Base-by-base conservation (phyloP, 2,888 invertebrate genomes). In the Periphyllus acericola region DNA sequence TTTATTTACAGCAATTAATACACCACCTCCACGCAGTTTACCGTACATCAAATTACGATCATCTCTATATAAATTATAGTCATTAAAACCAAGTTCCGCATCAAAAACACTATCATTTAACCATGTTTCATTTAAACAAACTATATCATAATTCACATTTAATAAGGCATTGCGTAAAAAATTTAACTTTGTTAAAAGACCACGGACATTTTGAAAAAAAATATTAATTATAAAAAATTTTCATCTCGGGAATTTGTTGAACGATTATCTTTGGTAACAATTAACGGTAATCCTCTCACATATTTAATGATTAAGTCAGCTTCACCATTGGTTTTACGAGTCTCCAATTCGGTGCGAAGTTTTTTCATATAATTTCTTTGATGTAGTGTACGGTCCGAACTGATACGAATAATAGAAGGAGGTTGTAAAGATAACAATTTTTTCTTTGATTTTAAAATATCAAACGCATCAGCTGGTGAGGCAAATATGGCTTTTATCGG, bases 311-410 rank as follows among this genome's bases (percentile, higher is more conserved):
- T 82, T 52, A 82, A 46, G 71, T 71, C 46, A 68, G 14, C 36
- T 68, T 81, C 68, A 60, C 36, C 66, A 80, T 80, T 80, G 36
- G n/a, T 32, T 46, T 29, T 71, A 32, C 32, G 46, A 82, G 68
- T 46, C 82, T 82, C 68, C 9, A 82, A 32, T 71, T 82, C 71
- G n/a, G n/a, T n/a, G n/a, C n/a, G n/a, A n/a, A n/a, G n/a, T n/a
- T n/a, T n/a, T n/a, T n/a, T n/a, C n/a, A n/a, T n/a, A n/a, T n/a
- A n/a, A n/a, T n/a, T n/a, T n/a, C n/a, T n/a, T n/a, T n/a, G n/a
- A n/a, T n/a, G n/a, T n/a, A n/a, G n/a, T n/a, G n/a, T n/a, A n/a
- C n/a, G n/a, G n/a, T n/a, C n/a, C n/a, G n/a, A n/a, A n/a, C n/a
- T n/a, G n/a, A n/a, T n/a, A n/a, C n/a, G n/a, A n/a, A n/a, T n/a